Percentiles rank a stretch among this genome's conserved stretches.
phyloP scores from a whole-genome alignment of 2,113 vertebrate genomes.

The Cyphomyrus plagiostoma region DNA sequence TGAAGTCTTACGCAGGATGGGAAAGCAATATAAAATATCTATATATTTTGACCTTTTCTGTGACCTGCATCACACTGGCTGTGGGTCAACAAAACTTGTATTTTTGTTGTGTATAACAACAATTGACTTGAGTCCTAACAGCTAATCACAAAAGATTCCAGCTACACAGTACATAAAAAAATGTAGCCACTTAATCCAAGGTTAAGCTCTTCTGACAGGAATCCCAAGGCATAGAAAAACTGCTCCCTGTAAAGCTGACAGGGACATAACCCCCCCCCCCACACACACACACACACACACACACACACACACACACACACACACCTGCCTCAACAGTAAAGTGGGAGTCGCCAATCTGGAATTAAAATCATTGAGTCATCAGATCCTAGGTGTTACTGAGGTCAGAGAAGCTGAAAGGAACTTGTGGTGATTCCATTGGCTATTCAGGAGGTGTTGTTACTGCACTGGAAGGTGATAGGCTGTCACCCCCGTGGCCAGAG shows the following conservation, averaged over 20 bases:
- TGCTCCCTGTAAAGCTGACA: background rate
- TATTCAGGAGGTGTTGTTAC: background rate
- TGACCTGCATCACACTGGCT: background rate
- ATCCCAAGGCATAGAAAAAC: background rate
- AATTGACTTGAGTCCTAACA: background rate
- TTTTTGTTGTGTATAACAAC: too few relatives aligned
- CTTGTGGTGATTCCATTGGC: background rate
- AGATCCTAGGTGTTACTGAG: conserved; percentile 1
- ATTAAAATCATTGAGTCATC: background rate
- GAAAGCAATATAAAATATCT: background rate
- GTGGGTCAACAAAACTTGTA: background rate
- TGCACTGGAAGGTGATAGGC: conserved; percentile 47
- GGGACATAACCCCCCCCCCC: background rate
- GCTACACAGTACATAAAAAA: background rate
- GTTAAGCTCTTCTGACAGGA: background rate
- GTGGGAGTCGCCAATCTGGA: background rate
- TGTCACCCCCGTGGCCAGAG: conserved; percentile 19
- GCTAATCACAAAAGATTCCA: background rate
- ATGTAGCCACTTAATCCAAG: background rate
- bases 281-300: background rate
- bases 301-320: background rate
- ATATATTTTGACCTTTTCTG: background rate
- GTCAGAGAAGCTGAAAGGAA: background rate
- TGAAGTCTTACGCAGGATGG: background rate
- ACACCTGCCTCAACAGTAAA: background rate